phyloP scores from a whole-genome alignment of 1,140 invertebrate genomes.

The Neodiprion lecontei region DNA sequence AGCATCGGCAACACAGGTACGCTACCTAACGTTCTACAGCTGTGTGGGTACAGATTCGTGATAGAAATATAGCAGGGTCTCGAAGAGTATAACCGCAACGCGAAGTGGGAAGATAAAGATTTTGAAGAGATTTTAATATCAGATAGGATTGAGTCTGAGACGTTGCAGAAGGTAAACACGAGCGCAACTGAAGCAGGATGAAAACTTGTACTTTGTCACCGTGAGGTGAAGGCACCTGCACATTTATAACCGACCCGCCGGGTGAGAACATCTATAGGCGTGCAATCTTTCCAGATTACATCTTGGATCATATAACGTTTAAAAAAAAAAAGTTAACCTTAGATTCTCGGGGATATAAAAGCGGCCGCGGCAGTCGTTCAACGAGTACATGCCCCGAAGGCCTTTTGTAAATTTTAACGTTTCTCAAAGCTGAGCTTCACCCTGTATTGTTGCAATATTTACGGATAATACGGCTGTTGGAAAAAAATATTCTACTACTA shows the following conservation, averaged over 20 bases:
- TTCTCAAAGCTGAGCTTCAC: neutral
- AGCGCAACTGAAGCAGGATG: neutral
- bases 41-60: no score
- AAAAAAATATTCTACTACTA: no score
- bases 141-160: slow-evolving; percentile 4
- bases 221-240: neutral
- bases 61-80: no score
- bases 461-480: no score
- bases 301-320: neutral
- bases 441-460: no score
- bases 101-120: neutral
- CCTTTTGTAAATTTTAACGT: neutral
- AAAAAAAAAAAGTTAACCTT: neutral
- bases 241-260: neutral
- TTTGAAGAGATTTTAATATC: neutral
- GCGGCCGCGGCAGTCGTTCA: no score
- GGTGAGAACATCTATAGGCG: neutral
- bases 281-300: neutral
- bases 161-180: neutral
- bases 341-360: neutral
- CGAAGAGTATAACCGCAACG: neutral
- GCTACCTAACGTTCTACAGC: no score
- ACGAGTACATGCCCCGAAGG: neutral
- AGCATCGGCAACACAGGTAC: no score
- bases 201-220: neutral